Percentiles rank a stretch among this genome's conserved stretches.
Conservation (phyloP, 2,113 vertebrate genomes). For the Aix galericulata region DNA sequence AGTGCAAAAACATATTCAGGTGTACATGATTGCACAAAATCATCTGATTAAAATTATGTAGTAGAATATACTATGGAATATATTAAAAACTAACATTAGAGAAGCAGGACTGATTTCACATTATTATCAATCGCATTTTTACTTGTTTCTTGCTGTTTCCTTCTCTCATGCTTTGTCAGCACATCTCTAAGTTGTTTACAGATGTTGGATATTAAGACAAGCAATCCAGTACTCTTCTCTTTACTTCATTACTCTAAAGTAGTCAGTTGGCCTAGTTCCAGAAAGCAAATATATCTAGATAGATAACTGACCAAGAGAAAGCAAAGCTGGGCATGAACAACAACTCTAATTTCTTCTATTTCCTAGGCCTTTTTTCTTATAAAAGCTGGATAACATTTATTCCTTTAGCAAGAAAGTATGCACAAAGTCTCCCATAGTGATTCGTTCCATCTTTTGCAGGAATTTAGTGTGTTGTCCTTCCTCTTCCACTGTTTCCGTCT, state of each 20-base stretch:
- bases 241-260: slow-evolving; percentile 30
- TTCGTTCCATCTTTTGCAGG: neutral
- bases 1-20: neutral
- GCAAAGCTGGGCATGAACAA: neutral
- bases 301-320: slow-evolving; percentile 12
- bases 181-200: slow-evolving; percentile 17
- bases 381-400: neutral
- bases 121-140: neutral
- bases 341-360: neutral
- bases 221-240: slow-evolving; percentile 2
- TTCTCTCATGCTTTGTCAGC: slow-evolving; percentile 23
- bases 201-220: slow-evolving; percentile 2
- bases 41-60: slow-evolving; percentile 10
- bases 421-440: neutral
- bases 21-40: neutral
- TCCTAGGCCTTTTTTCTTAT: neutral
- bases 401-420: neutral
- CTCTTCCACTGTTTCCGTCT: neutral
- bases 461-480: neutral
- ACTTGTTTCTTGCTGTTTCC: neutral
- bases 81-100: neutral
- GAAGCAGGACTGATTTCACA: neutral
- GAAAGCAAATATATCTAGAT: neutral
- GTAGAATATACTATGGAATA: neutral
- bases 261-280: slow-evolving; percentile 7